Conservation (phyloP, 2,113 vertebrate genomes). For the Spea bombifrons region DNA sequence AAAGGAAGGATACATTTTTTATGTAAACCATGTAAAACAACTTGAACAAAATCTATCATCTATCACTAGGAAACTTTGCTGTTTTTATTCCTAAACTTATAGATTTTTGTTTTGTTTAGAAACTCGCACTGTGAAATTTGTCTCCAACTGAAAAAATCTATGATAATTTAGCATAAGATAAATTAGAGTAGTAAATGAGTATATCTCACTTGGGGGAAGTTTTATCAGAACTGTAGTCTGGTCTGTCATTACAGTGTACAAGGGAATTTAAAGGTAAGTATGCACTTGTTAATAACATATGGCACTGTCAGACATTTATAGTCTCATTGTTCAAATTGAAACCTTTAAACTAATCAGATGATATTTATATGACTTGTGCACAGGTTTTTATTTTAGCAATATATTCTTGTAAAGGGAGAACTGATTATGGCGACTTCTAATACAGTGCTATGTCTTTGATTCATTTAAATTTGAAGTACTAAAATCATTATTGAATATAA, state of each 20-base stretch:
- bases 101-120: constrained; percentile 2
- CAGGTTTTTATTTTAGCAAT: no score
- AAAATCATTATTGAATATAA: no score
- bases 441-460: no score
- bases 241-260: not conserved
- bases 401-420: no score
- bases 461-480: no score
- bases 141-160: constrained; percentile 7
- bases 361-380: no score
- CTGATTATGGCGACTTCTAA: no score
- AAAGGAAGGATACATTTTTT: no score
- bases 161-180: constrained; percentile 1
- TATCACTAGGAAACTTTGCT: no score
- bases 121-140: not conserved
- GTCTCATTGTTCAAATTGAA: not conserved
- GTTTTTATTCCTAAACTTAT: not conserved
- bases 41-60: no score
- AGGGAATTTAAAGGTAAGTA: not conserved
- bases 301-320: not conserved
- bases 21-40: no score
- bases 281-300: not conserved
- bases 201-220: not conserved
- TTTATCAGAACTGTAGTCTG: not conserved
- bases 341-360: no score
- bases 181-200: not conserved